A percentile compares a stretch with the other conserved stretches of the same genome.
These are phyloP conservation scores for Gymnopithys bicolor DNA, from an alignment of 2,797 vertebrate genomes.

Conservation along the genomic window DNA sequence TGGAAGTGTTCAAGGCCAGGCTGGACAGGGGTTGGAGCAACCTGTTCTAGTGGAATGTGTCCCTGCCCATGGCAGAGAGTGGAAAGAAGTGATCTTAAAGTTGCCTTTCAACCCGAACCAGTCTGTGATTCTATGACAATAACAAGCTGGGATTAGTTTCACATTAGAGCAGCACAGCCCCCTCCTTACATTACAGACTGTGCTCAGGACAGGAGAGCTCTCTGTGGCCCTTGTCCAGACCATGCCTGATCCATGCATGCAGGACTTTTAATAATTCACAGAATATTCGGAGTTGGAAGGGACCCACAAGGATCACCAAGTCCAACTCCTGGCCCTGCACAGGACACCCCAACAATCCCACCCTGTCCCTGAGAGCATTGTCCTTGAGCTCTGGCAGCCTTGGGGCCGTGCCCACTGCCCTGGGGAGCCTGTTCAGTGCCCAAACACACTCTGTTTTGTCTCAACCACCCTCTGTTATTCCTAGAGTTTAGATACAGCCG, in stretches of 20 bases:
- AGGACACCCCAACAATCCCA: not conserved
- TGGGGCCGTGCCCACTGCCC: not conserved
- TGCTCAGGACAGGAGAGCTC: not conserved
- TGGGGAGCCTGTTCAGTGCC: not conserved
- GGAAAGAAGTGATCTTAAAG: not conserved
- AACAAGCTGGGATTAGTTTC: not conserved
- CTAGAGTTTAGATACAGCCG: not conserved
- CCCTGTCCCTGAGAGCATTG: not conserved
- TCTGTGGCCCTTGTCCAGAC: not conserved
- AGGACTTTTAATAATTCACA: not conserved
- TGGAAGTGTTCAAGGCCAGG: not conserved
- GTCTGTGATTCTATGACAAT: not conserved
- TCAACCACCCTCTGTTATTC: not conserved
- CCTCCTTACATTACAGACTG: not conserved
- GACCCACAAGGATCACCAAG: not conserved
- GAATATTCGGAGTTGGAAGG: not conserved
- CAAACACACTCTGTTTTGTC: not conserved
- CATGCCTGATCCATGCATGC: not conserved
- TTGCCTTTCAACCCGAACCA: not conserved
- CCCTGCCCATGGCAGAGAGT: not conserved
- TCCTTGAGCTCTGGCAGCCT: not conserved
- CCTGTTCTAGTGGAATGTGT: not conserved
- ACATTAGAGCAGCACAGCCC: not conserved
- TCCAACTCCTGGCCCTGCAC: not conserved
- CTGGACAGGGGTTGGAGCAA: not conserved